Conservation (phyloP, 2,113 vertebrate genomes). For the Suricata suricatta region DNA sequence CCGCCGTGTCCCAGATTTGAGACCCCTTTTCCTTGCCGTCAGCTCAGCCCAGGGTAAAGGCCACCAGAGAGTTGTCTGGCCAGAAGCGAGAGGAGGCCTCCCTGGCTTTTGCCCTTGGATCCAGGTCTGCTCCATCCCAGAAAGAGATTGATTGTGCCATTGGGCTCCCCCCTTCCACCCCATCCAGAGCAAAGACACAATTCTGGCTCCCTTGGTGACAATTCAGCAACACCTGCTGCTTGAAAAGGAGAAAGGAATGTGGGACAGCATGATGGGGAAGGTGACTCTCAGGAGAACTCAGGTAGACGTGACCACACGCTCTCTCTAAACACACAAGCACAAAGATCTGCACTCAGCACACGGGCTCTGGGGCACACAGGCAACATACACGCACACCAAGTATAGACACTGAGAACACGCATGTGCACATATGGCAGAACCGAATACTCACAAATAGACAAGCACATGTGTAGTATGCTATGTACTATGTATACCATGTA, state of each 20-base stretch:
- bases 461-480: rapidly evolving
- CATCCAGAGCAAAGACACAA: neutral
- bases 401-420: neutral
- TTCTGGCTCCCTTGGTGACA: constrained; percentile 58
- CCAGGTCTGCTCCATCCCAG: neutral
- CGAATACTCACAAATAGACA: neutral
- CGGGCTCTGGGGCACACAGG: rapidly evolving
- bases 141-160: constrained; percentile 11
- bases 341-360: rapidly evolving
- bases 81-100: neutral
- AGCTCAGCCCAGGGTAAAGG: neutral
- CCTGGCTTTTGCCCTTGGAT: neutral
- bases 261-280: neutral
- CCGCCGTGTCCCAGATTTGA: neutral
- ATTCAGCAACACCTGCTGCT: neutral
- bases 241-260: neutral
- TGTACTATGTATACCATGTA: too few species aligned
- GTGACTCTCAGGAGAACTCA: neutral
- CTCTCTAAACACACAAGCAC: neutral
- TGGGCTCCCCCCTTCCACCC: neutral
- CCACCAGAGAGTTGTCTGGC: neutral
- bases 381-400: neutral
- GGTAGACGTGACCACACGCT: neutral
- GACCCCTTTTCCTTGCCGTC: neutral
- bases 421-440: neutral